These are phyloP conservation scores for Monodelphis domestica DNA, from an alignment of 2,797 vertebrate genomes.

Conservation along the genomic window DNA sequence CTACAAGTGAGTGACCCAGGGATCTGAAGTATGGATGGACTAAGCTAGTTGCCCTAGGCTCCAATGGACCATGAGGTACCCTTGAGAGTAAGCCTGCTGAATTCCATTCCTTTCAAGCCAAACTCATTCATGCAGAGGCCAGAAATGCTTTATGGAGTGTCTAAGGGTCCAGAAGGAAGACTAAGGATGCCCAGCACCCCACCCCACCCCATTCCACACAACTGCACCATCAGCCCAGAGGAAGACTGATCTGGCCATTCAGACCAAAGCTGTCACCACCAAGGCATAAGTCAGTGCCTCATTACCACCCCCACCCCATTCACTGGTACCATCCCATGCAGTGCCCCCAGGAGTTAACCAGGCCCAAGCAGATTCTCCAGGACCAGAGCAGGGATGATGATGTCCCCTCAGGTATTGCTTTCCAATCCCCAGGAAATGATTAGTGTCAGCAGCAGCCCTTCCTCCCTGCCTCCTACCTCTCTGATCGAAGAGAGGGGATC, in stretches of 20 bases:
- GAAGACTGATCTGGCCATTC: neutral
- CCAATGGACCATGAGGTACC: neutral
- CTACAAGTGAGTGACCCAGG: neutral
- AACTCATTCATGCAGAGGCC: conserved; percentile 27
- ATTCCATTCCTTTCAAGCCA: neutral
- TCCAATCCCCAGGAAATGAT: conserved; percentile 15
- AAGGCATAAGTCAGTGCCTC: neutral
- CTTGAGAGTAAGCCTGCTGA: neutral
- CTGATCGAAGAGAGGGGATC: conserved; percentile 32
- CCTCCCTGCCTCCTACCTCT: conserved; percentile 45
- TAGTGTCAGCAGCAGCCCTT: neutral
- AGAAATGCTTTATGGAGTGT: neutral
- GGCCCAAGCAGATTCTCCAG: conserved; percentile 39
- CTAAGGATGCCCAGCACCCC: neutral
- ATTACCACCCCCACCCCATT: neutral
- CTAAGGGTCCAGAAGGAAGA: neutral
- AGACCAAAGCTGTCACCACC: neutral
- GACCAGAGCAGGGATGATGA: neutral
- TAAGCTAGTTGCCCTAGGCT: neutral
- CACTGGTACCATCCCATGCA: conserved; percentile 53
- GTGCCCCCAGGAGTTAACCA: conserved; percentile 68
- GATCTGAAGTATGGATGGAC: neutral
- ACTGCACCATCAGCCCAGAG: neutral
- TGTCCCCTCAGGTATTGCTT: conserved; percentile 20
- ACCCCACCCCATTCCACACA: neutral